Evolutionary conservation across 2,113 vertebrate species (phyloP).

Genomic region (Muntiacus muntjak): DNA sequence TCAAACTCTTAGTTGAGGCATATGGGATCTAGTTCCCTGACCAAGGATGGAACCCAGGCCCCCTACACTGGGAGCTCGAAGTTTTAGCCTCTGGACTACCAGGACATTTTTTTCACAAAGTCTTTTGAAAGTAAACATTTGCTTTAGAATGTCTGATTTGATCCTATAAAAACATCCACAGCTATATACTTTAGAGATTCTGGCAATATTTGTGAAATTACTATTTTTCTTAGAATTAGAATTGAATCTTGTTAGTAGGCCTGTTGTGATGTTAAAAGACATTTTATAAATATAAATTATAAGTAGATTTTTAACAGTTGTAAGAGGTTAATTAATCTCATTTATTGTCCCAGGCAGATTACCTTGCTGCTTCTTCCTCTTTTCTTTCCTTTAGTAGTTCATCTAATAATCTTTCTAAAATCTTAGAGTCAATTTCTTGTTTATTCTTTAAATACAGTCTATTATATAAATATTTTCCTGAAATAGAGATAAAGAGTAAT

Average conservation of each 20-base stretch:
- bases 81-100: background rate
- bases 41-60: background rate
- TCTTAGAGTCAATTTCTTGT: slow-evolving; percentile 78
- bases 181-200: background rate
- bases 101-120: background rate
- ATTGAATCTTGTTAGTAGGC: background rate
- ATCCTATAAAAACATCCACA: background rate
- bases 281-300: background rate
- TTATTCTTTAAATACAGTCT: slow-evolving; percentile 76
- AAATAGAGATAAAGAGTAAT: slow-evolving; percentile 62
- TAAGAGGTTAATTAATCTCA: background rate
- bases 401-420: slow-evolving; percentile 77
- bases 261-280: background rate
- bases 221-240: slow-evolving; percentile 8
- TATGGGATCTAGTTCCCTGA: background rate
- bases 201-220: background rate
- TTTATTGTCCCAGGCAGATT: slow-evolving; percentile 12
- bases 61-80: background rate
- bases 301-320: background rate
- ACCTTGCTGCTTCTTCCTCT: slow-evolving; percentile 75
- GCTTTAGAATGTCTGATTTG: background rate
- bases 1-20: background rate
- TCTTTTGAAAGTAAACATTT: background rate
- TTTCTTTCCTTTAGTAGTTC: slow-evolving; percentile 72
- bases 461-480: slow-evolving; percentile 76